Conservation (phyloP, 2,888 invertebrate genomes). For the Drosophila pseudotalamancana region DNA sequence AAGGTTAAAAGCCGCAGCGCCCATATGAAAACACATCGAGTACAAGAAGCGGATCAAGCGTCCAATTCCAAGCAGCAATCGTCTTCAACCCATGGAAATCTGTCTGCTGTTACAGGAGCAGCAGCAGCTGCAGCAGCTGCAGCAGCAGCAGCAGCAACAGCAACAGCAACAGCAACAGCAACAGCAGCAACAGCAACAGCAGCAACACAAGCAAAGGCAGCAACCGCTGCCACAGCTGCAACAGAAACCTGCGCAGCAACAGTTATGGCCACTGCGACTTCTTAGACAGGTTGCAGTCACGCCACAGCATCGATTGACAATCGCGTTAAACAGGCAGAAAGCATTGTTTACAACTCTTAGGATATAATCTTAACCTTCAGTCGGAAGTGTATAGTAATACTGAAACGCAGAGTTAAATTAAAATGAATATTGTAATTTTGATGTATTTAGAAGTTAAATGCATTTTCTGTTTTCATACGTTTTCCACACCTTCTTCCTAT, state of each 20-base stretch:
- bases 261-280: slow-evolving; percentile 18
- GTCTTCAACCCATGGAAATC: slow-evolving; percentile 21
- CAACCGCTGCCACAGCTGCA: too few relatives aligned
- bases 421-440: slow-evolving; percentile 40
- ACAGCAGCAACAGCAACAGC: slow-evolving; percentile 20
- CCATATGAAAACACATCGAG: slow-evolving; percentile 99
- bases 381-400: slow-evolving; percentile 6
- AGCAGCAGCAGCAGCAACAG: slow-evolving; percentile 19
- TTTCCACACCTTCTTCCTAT: slow-evolving; percentile 25
- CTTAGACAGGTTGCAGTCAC: slow-evolving; percentile 34
- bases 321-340: slow-evolving; percentile 70
- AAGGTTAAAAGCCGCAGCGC: slow-evolving; percentile 99
- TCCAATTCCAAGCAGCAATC: slow-evolving; percentile 48
- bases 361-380: slow-evolving; percentile 42
- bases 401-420: slow-evolving; percentile 20
- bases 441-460: slow-evolving; percentile 63
- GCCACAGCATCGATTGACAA: slow-evolving; percentile 66
- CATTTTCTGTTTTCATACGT: slow-evolving; percentile 61
- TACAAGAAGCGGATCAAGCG: slow-evolving; percentile 90
- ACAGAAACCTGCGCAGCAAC: slow-evolving; percentile 16
- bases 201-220: too few relatives aligned
- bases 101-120: slow-evolving; percentile 13
- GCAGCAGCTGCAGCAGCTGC: slow-evolving; percentile 24
- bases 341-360: slow-evolving; percentile 66
- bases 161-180: slow-evolving; percentile 16